Evolutionary conservation across 2,797 vertebrate species (phyloP).

Genomic region (Sarcophilus harrisii): DNA sequence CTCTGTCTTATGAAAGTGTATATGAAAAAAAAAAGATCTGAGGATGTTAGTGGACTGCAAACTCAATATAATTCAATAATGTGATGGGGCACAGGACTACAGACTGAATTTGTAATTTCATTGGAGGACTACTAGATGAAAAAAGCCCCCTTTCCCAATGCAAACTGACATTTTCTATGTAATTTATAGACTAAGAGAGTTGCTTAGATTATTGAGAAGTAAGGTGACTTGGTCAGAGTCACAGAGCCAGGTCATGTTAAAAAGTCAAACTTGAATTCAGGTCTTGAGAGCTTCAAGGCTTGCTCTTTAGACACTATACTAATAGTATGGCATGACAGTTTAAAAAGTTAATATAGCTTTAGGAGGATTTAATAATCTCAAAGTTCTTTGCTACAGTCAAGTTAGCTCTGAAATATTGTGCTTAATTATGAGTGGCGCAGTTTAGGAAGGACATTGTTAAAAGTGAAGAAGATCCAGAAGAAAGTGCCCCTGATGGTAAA

Average conservation of each 20-base stretch:
- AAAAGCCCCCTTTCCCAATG: neutral
- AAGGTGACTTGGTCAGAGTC: neutral
- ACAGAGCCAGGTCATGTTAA: neutral
- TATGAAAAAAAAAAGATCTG: neutral
- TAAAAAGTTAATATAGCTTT: neutral
- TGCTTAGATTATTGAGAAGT: neutral
- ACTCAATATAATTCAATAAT: neutral
- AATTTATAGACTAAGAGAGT: neutral
- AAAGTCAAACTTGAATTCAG: neutral
- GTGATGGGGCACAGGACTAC: neutral
- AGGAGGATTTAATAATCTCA: neutral
- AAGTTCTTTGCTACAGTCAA: neutral
- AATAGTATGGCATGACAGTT: neutral
- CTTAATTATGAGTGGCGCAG: neutral
- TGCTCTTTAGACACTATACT: neutral
- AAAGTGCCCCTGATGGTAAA: neutral
- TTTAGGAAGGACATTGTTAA: neutral
- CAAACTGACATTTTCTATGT: neutral
- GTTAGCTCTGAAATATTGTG: neutral
- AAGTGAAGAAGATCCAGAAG: neutral
- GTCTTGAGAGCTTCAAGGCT: neutral
- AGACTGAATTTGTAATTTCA: neutral
- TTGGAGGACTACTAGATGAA: neutral
- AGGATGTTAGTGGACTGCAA: neutral
- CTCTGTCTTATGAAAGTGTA: neutral